These are phyloP conservation scores for Macropodus opercularis DNA, from an alignment of 2,797 vertebrate species.

Conservation along the genomic window DNA sequence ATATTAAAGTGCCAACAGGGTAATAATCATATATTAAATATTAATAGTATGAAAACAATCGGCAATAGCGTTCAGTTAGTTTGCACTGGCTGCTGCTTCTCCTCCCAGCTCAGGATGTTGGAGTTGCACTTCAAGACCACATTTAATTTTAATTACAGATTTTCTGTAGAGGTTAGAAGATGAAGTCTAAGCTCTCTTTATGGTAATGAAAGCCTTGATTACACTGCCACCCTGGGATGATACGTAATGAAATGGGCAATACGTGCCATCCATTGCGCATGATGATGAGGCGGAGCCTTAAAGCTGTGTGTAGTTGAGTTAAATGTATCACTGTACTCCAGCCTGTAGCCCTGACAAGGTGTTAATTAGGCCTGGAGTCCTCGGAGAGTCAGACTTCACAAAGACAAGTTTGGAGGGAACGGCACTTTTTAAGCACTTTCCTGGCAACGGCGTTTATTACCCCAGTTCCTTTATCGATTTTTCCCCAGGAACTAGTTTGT, in stretches of 20 bases:
- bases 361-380: constrained; percentile 61
- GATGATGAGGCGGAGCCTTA: constrained; percentile 32
- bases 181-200: constrained; percentile 46
- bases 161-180: constrained; percentile 40
- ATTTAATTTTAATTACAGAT: constrained; percentile 64
- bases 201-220: constrained; percentile 62
- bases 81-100: constrained; percentile 11
- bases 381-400: constrained; percentile 34
- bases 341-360: constrained; percentile 42
- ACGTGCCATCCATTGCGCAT: constrained; percentile 31
- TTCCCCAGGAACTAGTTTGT: constrained; percentile 42
- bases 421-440: constrained; percentile 42
- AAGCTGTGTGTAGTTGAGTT: constrained; percentile 22
- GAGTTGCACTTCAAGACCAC: constrained; percentile 38
- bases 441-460: constrained; percentile 47
- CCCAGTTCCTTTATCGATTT: constrained; percentile 39
- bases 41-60: constrained; percentile 55
- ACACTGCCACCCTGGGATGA: constrained; percentile 38
- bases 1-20: constrained; percentile 26
- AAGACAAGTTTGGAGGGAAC: constrained; percentile 27
- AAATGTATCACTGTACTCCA: constrained; percentile 25
- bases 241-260: constrained; percentile 30
- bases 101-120: constrained; percentile 26
- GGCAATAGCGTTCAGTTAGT: constrained; percentile 55
- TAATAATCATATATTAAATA: constrained; percentile 47